These are phyloP conservation scores for Neogobius melanostomus DNA, from an alignment of 2,113 vertebrate genomes.

Conservation along the genomic window DNA sequence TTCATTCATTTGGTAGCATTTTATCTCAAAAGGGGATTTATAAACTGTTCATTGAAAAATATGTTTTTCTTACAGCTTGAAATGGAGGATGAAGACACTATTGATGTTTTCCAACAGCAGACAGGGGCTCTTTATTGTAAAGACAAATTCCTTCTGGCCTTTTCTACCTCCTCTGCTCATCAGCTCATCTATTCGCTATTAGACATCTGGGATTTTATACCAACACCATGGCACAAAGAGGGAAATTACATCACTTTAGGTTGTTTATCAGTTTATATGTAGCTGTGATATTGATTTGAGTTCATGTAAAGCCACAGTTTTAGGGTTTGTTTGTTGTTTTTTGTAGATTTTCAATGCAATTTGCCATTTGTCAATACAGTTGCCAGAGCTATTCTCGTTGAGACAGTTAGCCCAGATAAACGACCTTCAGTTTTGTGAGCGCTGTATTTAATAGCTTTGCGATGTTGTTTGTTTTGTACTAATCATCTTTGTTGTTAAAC, in stretches of 20 bases:
- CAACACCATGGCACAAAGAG: neutral
- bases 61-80: slow-evolving; percentile 84
- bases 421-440: too few species aligned
- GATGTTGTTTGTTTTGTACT: too few species aligned
- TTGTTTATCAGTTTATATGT: neutral
- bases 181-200: slow-evolving; percentile 75
- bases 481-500: too few species aligned
- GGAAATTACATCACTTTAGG: neutral
- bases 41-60: neutral
- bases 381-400: too few species aligned
- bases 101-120: slow-evolving; percentile 98
- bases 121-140: slow-evolving; percentile 91
- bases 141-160: slow-evolving; percentile 74
- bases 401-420: too few species aligned
- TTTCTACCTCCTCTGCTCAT: slow-evolving; percentile 51
- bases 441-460: too few species aligned
- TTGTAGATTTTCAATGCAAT: neutral
- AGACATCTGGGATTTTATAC: slow-evolving; percentile 2
- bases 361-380: neutral
- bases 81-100: slow-evolving; percentile 99
- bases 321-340: neutral
- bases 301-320: neutral
- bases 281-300: neutral
- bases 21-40: neutral
- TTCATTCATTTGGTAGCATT: neutral